These are phyloP conservation scores for Drosophila picticornis DNA, from an alignment of 2,888 invertebrate species.

Conservation along the genomic window DNA sequence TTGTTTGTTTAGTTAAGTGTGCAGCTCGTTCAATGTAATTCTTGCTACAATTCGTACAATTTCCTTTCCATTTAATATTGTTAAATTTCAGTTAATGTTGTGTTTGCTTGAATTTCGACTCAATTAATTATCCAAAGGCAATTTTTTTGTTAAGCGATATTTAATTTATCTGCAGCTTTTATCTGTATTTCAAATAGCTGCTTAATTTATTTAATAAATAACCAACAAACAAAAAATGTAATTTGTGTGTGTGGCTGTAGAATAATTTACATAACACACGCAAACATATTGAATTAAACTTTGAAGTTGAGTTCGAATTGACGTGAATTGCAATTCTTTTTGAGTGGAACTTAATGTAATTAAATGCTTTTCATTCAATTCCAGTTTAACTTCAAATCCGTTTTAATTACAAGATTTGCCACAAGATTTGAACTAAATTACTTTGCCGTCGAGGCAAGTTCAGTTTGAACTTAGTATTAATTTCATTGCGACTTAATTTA, in stretches of 20 bases:
- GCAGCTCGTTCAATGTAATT: constrained; percentile 17
- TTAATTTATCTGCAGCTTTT: constrained; percentile 1
- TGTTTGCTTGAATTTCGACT: background rate
- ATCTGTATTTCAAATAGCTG: background rate
- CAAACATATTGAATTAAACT: background rate
- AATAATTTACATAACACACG: background rate
- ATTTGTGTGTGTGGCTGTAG: background rate
- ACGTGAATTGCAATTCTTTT: background rate
- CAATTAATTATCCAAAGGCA: constrained; percentile 7
- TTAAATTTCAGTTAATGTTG: background rate
- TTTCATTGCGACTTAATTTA: background rate
- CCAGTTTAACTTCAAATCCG: background rate
- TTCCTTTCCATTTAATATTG: constrained; percentile 7
- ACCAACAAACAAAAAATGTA: background rate
- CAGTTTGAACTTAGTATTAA: background rate
- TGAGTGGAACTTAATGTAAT: background rate
- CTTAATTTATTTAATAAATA: background rate
- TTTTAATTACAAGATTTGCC: background rate
- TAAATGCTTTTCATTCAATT: background rate
- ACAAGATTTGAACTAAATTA: background rate
- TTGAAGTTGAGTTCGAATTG: background rate
- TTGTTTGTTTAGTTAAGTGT: constrained; percentile 2
- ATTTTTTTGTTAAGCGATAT: constrained; percentile 1
- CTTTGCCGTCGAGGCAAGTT: background rate
- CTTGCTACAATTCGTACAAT: constrained; percentile 5